Evolutionary conservation across 2,888 invertebrate species (phyloP).

Genomic region (Lepidochrysops patricia): DNA sequence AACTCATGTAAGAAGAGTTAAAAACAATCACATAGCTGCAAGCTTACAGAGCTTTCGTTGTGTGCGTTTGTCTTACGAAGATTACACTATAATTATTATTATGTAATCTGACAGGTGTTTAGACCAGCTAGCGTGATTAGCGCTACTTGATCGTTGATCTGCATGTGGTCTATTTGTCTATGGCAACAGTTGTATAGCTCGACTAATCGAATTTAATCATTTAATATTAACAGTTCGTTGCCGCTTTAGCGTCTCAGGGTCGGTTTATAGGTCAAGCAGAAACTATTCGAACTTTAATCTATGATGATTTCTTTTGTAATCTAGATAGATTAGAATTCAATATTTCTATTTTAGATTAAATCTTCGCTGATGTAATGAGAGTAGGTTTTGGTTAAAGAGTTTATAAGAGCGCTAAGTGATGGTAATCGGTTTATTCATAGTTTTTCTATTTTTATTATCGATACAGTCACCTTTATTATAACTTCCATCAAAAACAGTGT

Average conservation of each 20-base stretch:
- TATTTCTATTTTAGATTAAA: not conserved
- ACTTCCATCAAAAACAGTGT: no score
- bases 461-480: no score
- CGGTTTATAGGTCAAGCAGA: not conserved
- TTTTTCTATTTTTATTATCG: no score
- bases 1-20: no score
- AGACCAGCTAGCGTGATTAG: not conserved
- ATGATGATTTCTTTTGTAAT: conserved; percentile 1
- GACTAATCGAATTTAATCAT: not conserved
- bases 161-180: not conserved
- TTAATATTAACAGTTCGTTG: not conserved
- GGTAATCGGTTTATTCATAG: no score
- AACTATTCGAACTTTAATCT: not conserved
- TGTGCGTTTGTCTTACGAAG: not conserved
- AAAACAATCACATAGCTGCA: not conserved
- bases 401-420: no score
- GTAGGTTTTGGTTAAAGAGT: no score
- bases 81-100: not conserved
- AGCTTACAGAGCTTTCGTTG: not conserved
- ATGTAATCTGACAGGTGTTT: not conserved
- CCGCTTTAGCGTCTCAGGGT: not conserved
- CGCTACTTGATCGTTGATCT: not conserved
- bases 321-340: not conserved
- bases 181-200: not conserved
- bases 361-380: not conserved